These are phyloP conservation scores for Microchirus variegatus DNA, from an alignment of 2,797 vertebrate species.

Conservation along the genomic window DNA sequence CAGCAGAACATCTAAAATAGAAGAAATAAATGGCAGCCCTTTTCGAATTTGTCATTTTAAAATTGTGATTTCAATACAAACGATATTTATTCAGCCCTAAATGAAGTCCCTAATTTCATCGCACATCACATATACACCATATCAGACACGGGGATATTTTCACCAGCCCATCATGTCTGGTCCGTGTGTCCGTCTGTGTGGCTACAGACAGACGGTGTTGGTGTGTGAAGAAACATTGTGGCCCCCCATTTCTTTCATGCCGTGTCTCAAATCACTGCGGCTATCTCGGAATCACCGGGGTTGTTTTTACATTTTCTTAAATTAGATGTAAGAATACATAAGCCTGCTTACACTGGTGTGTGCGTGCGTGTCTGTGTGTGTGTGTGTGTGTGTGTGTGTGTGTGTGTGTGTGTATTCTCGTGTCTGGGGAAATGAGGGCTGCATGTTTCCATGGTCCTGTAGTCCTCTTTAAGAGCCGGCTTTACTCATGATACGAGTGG, in stretches of 20 bases:
- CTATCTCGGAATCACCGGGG: constrained; percentile 76
- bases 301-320: constrained; percentile 84
- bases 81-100: too few relatives aligned
- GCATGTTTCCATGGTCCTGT: constrained; percentile 69
- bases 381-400: constrained; percentile 15
- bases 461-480: constrained; percentile 72
- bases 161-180: constrained; percentile 27
- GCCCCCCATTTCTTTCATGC: constrained; percentile 63
- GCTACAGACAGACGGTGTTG: constrained; percentile 1
- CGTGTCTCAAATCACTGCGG: constrained; percentile 46
- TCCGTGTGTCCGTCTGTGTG: constrained; percentile 14
- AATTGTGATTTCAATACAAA: too few relatives aligned
- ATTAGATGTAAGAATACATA: constrained; percentile 75
- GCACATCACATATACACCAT: constrained; percentile 77
- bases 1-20: too few relatives aligned
- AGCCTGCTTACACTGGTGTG: constrained; percentile 23
- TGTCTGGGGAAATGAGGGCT: constrained; percentile 52
- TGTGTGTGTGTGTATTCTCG: constrained; percentile 16
- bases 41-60: too few relatives aligned
- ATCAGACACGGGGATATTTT: constrained; percentile 68
- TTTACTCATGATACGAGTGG: constrained; percentile 81
- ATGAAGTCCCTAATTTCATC: constrained; percentile 16
- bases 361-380: constrained; percentile 17
- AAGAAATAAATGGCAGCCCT: too few relatives aligned
- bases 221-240: constrained; percentile 27